Conservation (phyloP, 2,113 vertebrate species). For the Hystrix brachyura region DNA sequence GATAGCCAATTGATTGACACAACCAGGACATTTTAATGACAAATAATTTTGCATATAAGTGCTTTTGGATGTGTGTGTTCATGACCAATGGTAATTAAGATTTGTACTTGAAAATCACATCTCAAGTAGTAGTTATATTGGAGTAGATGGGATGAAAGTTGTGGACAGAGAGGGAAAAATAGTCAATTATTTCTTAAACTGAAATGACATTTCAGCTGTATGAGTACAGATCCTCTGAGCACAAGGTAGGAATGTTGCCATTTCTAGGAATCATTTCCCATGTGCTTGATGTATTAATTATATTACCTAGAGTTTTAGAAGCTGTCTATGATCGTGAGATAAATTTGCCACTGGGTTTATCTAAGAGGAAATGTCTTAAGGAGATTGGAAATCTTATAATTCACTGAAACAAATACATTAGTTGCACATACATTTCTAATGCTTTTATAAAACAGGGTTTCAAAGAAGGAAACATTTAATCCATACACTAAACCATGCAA, state of each 20-base stretch:
- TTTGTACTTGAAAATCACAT: conserved; percentile 13
- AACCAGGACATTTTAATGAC: not conserved
- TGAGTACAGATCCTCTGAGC: not conserved
- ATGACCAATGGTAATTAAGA: conserved; percentile 21
- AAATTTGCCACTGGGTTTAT: conserved; percentile 52
- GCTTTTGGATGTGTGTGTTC: not conserved
- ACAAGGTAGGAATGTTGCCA: not conserved
- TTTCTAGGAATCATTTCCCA: not conserved
- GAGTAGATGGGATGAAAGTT: not conserved
- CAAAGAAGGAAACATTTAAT: conserved; percentile 38
- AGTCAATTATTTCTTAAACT: not conserved
- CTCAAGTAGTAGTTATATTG: not conserved
- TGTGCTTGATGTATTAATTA: conserved; percentile 22
- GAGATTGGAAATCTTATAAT: conserved; percentile 67
- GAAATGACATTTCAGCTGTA: not conserved
- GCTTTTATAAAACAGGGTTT: conserved; percentile 53
- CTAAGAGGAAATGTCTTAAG: conserved; percentile 1
- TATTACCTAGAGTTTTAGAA: conserved; percentile 27
- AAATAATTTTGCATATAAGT: not conserved
- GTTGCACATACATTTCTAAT: conserved; percentile 59
- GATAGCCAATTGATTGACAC: not conserved
- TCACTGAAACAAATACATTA: conserved; percentile 67
- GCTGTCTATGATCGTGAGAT: not conserved
- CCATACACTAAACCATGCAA: not conserved
- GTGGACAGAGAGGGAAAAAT: not conserved